Evolutionary conservation across 2,797 vertebrate species (phyloP).

Genomic region (Taeniopygia guttata): DNA sequence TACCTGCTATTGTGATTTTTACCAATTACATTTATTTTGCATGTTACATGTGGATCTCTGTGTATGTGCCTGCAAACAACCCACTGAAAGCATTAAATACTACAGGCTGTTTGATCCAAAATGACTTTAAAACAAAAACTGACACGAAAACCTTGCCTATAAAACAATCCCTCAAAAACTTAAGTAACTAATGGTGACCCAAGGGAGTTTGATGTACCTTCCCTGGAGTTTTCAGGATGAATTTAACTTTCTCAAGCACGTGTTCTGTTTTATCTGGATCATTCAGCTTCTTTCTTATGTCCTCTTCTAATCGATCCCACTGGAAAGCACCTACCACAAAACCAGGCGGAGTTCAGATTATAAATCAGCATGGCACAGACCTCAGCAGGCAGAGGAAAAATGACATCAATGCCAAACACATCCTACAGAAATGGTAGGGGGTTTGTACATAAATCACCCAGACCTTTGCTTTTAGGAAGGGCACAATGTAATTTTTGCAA

Average conservation of each 20-base stretch:
- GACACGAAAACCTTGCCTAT: neutral
- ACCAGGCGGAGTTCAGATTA: neutral
- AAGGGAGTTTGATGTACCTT: slow-evolving; percentile 72
- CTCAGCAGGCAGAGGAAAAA: neutral
- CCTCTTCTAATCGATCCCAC: slow-evolving; percentile 91
- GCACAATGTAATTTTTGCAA: neutral
- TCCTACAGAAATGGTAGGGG: neutral
- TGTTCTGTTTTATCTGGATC: slow-evolving; percentile 84
- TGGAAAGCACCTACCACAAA: slow-evolving; percentile 85
- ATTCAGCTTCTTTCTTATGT: slow-evolving; percentile 89
- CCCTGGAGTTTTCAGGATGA: slow-evolving; percentile 83
- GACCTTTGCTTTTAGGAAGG: neutral
- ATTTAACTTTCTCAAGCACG: slow-evolving; percentile 89
- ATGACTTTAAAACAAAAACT: neutral
- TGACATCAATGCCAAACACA: accelerated
- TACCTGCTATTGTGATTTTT: neutral
- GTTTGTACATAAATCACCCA: neutral
- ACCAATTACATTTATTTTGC: neutral
- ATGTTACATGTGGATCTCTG: neutral
- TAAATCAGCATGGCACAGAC: neutral
- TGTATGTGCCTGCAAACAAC: accelerated
- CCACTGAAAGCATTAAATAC: neutral
- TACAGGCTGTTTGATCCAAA: neutral
- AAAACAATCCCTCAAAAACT: neutral
- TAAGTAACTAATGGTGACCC: neutral